Percentiles rank a stretch among this genome's conserved stretches.
phyloP scores from a whole-genome alignment of 2,888 invertebrate genomes.

The Drosophila anomalipes region DNA sequence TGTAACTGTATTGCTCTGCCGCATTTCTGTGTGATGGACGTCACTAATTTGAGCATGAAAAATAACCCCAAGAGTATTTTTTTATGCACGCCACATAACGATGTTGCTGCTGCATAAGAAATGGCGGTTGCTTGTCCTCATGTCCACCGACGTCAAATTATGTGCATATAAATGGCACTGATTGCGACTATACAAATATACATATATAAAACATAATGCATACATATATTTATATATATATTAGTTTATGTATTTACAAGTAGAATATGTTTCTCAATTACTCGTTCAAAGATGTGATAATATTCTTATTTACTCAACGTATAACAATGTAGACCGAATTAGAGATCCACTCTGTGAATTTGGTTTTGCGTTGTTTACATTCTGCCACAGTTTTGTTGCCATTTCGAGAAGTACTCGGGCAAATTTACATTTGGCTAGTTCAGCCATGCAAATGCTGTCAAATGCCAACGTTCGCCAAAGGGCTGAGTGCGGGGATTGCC shows the following conservation, averaged over 20 bases:
- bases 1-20: not conserved
- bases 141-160: conserved; percentile 28
- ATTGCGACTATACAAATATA: conserved; percentile 8
- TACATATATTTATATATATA: not conserved
- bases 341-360: conserved; percentile 49
- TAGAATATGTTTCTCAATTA: conserved; percentile 20
- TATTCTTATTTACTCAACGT: conserved; percentile 67
- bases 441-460: conserved; percentile 19
- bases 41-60: conserved; percentile 71
- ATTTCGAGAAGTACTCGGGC: conserved; percentile 10
- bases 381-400: conserved; percentile 27
- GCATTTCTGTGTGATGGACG: conserved; percentile 20
- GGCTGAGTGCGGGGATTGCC: not conserved
- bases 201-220: conserved; percentile 2
- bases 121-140: not conserved
- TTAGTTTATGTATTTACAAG: not conserved
- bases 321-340: conserved; percentile 66
- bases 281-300: conserved; percentile 17
- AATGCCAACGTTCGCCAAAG: not conserved
- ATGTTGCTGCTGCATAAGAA: conserved; percentile 29
- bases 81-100: conserved; percentile 47
- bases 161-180: conserved; percentile 68
- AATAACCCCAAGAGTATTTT: conserved; percentile 65
- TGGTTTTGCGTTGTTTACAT: conserved; percentile 23
- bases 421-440: conserved; percentile 49